Base-by-base conservation (phyloP, 2,797 vertebrate genomes). In the Spheniscus humboldti region DNA sequence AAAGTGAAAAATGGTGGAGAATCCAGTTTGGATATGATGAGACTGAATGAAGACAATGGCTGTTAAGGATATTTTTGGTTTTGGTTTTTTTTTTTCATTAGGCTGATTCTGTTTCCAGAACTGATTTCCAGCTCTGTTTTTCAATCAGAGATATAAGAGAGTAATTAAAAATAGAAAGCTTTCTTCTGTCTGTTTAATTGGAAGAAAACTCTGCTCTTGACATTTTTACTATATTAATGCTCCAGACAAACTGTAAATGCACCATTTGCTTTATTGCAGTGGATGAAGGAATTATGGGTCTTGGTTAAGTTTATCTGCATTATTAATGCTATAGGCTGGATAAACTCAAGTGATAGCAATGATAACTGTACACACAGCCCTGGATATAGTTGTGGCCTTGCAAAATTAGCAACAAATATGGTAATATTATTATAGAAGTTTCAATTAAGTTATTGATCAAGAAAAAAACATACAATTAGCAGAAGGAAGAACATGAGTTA, bases 121-220 rank as follows among this genome's bases (percentile, higher is more conserved):
- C 83, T 74, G 33, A 39, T 94, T 97, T 94, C 31, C 31, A 73
- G 5, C 20, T 57, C 41, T 78, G n/a, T 45, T 88, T 81, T 79
- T 93, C 81, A 68, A 53, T 57, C 33, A 50, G 63, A 63, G 12
- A 27, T 78, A 69, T 67, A 85, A 89, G 90, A 88, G 28, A 76
- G 25, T 57, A 95, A 95, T 96, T 96, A 95, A 95, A 96, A 97
- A 89, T 71, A 93, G 37, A 67, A 90, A 71, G 33, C 10, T 90
- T 71, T 57, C 20, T 41, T 88, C 62, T 69, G 24, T 50, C 43
- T 71, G 8, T 31, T 56, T 97, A 94, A 90, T 64, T 91, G 77
- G 47, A 56, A 94, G 59, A 86, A 93, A 89, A 75, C 20, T 82
- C 57, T 72, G 59, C 31, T 78, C 31, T 72, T 93, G 79, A 77